phyloP scores from a whole-genome alignment of 2,797 vertebrate species.

The Smutsia temminckii region DNA sequence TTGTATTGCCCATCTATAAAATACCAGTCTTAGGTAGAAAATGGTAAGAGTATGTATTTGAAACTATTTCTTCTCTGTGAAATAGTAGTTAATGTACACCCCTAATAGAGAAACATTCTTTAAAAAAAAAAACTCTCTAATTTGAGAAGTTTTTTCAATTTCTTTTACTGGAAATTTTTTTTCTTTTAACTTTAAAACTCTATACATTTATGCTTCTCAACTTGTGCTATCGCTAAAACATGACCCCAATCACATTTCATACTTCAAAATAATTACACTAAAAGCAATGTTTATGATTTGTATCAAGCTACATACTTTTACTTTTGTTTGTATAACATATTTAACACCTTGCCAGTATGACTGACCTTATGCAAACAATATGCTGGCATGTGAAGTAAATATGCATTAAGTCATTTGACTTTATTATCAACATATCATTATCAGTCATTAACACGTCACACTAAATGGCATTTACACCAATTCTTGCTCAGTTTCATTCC shows the following conservation, averaged over 20 bases:
- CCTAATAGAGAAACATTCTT: background rate
- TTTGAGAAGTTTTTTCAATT: background rate
- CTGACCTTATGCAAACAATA: background rate
- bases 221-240: background rate
- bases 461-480: background rate
- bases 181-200: slow-evolving; percentile 17
- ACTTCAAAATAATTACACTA: slow-evolving; percentile 1
- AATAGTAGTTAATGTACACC: background rate
- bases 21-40: background rate
- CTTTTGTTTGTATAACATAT: background rate
- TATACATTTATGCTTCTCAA: background rate
- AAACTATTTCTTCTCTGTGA: background rate
- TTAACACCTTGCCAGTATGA: background rate
- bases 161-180: background rate
- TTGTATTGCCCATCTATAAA: background rate
- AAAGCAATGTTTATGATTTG: background rate
- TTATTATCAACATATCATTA: background rate
- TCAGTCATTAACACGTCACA: background rate
- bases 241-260: background rate
- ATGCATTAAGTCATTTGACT: background rate
- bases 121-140: background rate
- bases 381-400: background rate
- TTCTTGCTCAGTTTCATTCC: background rate
- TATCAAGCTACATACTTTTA: background rate
- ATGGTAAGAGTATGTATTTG: background rate